These are phyloP conservation scores for Mormyrops boulengeri DNA, from an alignment of 2,797 vertebrate genomes.

Conservation along the genomic window DNA sequence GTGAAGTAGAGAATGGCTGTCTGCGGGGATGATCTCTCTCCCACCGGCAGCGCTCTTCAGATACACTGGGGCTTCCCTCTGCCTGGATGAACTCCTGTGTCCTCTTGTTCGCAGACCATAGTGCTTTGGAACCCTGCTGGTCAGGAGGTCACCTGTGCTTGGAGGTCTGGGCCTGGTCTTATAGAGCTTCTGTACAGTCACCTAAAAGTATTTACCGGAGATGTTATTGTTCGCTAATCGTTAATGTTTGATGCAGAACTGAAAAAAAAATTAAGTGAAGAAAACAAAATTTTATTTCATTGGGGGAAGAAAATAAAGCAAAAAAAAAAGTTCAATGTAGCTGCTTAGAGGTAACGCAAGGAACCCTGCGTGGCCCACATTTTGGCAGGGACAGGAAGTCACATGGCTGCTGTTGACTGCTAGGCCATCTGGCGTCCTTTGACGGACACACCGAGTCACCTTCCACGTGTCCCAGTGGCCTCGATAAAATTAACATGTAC, in stretches of 20 bases:
- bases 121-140: background rate
- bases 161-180: background rate
- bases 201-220: background rate
- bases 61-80: background rate
- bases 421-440: constrained; percentile 15
- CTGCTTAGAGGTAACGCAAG: constrained; percentile 45
- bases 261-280: background rate
- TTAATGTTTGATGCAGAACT: no score
- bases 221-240: background rate
- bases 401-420: constrained; percentile 45
- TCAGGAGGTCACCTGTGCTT: background rate
- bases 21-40: background rate
- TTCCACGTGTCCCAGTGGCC: constrained; percentile 33
- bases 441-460: constrained; percentile 27
- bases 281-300: background rate
- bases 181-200: background rate
- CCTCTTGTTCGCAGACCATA: background rate
- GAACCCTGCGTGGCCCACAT: constrained; percentile 42
- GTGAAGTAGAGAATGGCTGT: background rate
- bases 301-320: background rate
- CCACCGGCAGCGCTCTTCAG: background rate
- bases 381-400: constrained; percentile 40
- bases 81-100: background rate
- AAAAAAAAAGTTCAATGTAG: constrained; percentile 30
- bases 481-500: constrained; percentile 29